A percentile compares a stretch with the other conserved stretches of the same genome.
These are phyloP conservation scores for Cinara cedri DNA, from an alignment of 2,888 invertebrate genomes.

Conservation along the genomic window DNA sequence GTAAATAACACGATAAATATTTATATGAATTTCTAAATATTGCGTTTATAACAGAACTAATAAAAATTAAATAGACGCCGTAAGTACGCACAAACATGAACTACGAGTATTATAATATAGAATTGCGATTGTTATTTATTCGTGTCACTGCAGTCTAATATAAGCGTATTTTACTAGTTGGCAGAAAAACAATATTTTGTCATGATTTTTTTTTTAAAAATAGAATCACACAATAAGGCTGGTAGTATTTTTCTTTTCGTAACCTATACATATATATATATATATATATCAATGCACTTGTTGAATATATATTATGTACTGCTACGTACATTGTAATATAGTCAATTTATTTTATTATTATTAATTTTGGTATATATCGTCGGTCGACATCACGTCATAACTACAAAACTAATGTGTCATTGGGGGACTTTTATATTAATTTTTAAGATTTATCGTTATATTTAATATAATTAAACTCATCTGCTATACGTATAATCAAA, in stretches of 20 bases:
- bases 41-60: not conserved
- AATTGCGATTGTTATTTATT: slow-evolving; percentile 36
- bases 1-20: not conserved
- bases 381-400: no score
- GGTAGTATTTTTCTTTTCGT: not conserved
- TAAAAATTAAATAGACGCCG: no score
- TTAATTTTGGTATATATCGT: no score
- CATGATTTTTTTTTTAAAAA: slow-evolving; percentile 37
- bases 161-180: slow-evolving; percentile 34
- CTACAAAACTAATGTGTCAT: no score
- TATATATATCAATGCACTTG: no score
- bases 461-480: no score
- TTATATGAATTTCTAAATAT: not conserved
- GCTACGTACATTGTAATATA: no score
- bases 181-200: slow-evolving; percentile 47
- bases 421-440: no score
- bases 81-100: slow-evolving; percentile 5
- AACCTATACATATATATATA: not conserved
- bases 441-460: no score
- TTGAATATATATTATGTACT: no score
- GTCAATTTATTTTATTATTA: no score
- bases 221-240: slow-evolving; percentile 31
- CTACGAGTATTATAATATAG: slow-evolving; percentile 1
- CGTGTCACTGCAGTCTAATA: slow-evolving; percentile 12
- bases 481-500: no score